These are phyloP conservation scores for Clavelina lepadiformis DNA, from an alignment of 23 tunicate species.

Conservation along the genomic window DNA sequence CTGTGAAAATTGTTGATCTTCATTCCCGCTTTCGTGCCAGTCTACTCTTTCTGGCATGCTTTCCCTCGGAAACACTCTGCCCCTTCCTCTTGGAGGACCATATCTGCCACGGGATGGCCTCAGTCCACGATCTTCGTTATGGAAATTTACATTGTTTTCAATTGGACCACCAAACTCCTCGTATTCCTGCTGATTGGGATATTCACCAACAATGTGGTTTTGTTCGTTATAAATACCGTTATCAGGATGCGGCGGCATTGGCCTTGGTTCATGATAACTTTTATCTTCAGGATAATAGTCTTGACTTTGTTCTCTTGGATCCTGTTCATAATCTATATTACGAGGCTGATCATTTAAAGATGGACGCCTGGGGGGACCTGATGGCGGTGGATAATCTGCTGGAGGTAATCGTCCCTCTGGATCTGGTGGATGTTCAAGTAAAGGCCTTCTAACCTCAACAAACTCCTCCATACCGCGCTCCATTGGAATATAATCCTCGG, in stretches of 20 bases:
- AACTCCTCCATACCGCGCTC: too few species aligned
- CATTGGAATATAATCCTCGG: neutral
- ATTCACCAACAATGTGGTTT: neutral
- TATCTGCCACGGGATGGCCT: too few species aligned
- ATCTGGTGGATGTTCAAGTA: slow-evolving; percentile 15
- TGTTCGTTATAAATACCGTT: slow-evolving; percentile 2
- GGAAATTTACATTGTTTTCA: too few species aligned
- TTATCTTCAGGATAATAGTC: neutral
- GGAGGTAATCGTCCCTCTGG: slow-evolving; percentile 32
- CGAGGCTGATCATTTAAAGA: slow-evolving; percentile 1
- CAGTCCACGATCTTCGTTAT: too few species aligned
- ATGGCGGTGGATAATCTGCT: slow-evolving; percentile 10
- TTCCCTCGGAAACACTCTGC: too few species aligned
- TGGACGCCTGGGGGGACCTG: slow-evolving; percentile 22
- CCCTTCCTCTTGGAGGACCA: too few species aligned
- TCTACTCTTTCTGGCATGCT: too few species aligned
- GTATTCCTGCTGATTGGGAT: neutral
- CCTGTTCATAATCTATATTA: neutral
- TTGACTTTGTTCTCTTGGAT: neutral
- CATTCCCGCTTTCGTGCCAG: too few species aligned
- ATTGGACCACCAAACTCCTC: neutral
- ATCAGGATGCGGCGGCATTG: slow-evolving; percentile 8
- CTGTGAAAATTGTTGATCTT: too few species aligned
- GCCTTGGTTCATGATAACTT: neutral
- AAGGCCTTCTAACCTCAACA: too few species aligned